These are phyloP conservation scores for Cephus pulcher DNA, from an alignment of 2,888 invertebrate species.

Conservation along the genomic window DNA sequence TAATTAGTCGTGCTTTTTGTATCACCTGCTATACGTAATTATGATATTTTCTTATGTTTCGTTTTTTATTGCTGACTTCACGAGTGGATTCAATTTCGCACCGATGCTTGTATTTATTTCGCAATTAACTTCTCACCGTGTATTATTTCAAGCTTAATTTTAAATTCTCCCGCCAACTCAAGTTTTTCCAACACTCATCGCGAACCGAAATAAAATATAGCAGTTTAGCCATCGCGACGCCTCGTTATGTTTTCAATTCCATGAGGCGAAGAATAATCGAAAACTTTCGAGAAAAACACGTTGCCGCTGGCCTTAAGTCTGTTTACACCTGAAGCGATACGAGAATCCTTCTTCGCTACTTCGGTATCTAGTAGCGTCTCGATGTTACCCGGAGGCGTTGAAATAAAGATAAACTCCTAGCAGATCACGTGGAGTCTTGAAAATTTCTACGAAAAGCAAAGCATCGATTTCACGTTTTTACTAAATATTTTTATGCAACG, in stretches of 20 bases:
- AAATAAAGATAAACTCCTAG: background rate
- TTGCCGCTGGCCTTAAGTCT: background rate
- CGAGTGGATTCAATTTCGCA: background rate
- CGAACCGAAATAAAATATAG: background rate
- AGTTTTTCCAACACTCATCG: background rate
- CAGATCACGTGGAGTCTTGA: background rate
- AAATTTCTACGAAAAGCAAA: background rate
- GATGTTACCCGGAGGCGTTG: background rate
- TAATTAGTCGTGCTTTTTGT: background rate
- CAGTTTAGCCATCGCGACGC: background rate
- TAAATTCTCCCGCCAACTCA: no score
- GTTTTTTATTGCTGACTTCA: no score
- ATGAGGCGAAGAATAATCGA: background rate
- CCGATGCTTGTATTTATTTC: background rate
- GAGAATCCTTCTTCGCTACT: background rate
- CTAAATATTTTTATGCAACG: background rate
- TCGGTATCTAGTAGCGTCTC: background rate
- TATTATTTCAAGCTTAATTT: no score
- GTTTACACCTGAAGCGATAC: background rate
- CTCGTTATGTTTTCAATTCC: background rate
- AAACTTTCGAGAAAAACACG: background rate
- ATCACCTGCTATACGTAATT: background rate
- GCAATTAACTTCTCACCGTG: background rate
- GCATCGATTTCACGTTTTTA: background rate
- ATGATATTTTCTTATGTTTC: background rate